Percentiles rank a stretch among this genome's conserved stretches.
These are phyloP conservation scores for Diacarnus erythraeanus DNA, from an alignment of 37 sponge, comb jelly and placozoan genomes.

Conservation along the genomic window DNA sequence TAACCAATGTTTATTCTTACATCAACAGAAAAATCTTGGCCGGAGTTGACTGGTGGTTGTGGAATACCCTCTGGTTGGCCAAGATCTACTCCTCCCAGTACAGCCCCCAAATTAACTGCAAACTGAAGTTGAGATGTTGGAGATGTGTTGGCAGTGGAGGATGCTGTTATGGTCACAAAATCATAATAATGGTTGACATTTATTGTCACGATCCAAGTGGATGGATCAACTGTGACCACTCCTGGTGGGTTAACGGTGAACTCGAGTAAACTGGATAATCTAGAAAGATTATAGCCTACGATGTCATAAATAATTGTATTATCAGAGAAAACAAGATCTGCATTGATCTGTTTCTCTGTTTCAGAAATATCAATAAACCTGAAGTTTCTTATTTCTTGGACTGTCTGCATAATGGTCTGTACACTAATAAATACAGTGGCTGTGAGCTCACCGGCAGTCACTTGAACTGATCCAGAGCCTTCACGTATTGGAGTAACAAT, in stretches of 20 bases:
- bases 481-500: background rate
- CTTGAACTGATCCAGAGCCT: background rate
- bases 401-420: background rate
- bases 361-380: background rate
- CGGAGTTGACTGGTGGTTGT: constrained; percentile 34
- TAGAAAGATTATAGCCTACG: background rate
- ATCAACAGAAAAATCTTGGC: constrained; percentile 46
- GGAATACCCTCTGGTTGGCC: constrained; percentile 45
- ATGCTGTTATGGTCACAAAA: constrained; percentile 12
- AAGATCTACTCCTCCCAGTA: constrained; percentile 47
- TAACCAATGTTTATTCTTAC: constrained; percentile 43
- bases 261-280: background rate
- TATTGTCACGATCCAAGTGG: constrained; percentile 18
- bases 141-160: background rate
- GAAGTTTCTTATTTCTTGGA: background rate
- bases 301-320: constrained; percentile 23
- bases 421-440: background rate
- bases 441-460: constrained; percentile 1
- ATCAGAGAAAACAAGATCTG: constrained; percentile 25
- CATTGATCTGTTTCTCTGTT: background rate
- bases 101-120: constrained; percentile 32
- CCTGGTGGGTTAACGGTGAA: constrained; percentile 37
- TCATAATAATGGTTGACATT: constrained; percentile 21
- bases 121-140: constrained; percentile 10
- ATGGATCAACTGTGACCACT: constrained; percentile 19